Evolutionary conservation across 2,113 vertebrate genomes (phyloP).

Genomic region (Martes martes): DNA sequence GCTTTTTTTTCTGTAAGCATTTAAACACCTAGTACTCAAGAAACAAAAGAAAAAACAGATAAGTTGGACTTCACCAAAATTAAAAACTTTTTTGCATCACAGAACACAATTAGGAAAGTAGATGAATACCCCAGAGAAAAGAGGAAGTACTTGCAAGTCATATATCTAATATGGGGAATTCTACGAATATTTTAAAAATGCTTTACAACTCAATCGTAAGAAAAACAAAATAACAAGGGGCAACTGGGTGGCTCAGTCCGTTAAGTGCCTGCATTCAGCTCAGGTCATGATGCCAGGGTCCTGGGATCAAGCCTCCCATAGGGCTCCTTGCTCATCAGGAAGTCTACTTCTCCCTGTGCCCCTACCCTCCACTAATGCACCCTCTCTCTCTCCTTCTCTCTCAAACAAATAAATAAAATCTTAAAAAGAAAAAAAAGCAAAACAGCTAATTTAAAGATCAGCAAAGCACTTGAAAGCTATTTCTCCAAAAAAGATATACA

Average conservation of each 20-base stretch:
- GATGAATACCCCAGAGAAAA: not conserved
- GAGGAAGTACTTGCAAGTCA: not conserved
- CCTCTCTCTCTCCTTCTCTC: not conserved
- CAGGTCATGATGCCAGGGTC: not conserved
- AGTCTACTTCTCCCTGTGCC: not conserved
- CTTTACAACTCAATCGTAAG: not conserved
- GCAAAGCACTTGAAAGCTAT: not conserved
- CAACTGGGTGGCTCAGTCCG: not conserved
- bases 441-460: not conserved
- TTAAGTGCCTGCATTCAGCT: not conserved
- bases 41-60: not conserved
- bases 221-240: not conserved
- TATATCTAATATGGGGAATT: not conserved
- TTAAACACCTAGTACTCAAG: not conserved
- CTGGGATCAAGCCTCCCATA: not conserved
- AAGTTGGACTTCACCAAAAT: not conserved
- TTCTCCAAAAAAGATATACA: not conserved
- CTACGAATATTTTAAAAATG: not conserved
- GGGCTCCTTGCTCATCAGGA: not conserved
- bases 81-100: not conserved
- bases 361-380: not conserved
- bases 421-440: not conserved
- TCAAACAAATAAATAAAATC: not conserved
- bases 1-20: not conserved
- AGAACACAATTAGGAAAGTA: not conserved